A percentile compares a stretch with the other conserved stretches of the same genome.
Conservation (phyloP, 2,797 vertebrate genomes). For the Helicolenus hilgendorfi region DNA sequence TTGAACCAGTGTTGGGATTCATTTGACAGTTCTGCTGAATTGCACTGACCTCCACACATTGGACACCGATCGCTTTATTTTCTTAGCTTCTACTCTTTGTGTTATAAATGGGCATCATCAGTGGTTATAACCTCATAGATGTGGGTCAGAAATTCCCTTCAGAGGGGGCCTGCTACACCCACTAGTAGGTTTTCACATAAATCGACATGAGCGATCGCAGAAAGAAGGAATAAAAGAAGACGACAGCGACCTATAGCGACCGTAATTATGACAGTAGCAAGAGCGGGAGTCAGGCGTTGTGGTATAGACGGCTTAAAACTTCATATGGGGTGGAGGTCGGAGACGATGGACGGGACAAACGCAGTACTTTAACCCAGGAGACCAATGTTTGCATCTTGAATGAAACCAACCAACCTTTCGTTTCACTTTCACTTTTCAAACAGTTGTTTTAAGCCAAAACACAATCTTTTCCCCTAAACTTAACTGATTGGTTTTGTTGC, state of each 20-base stretch:
- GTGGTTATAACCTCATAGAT: background rate
- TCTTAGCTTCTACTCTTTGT: background rate
- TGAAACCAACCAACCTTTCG: background rate
- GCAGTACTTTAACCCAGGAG: no score
- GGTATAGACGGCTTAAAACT: no score
- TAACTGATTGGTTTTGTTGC: no score
- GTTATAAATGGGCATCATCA: background rate
- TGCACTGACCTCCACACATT: background rate
- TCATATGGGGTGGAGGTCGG: no score
- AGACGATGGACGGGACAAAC: no score
- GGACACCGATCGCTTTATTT: background rate
- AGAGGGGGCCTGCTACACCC: background rate
- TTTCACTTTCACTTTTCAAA: background rate
- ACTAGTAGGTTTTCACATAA: background rate
- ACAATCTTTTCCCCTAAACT: no score
- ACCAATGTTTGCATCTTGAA: no score
- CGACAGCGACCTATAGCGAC: no score
- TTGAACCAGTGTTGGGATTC: background rate
- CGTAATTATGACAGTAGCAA: background rate
- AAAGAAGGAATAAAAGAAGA: no score
- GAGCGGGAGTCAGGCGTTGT: no score
- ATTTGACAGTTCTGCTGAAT: conserved; percentile 16
- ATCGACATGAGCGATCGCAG: no score
- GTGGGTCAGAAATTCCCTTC: background rate
- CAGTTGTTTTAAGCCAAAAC: no score